Evolutionary conservation across 2,113 vertebrate genomes (phyloP).

Genomic region (Porphyrio hochstetteri): DNA sequence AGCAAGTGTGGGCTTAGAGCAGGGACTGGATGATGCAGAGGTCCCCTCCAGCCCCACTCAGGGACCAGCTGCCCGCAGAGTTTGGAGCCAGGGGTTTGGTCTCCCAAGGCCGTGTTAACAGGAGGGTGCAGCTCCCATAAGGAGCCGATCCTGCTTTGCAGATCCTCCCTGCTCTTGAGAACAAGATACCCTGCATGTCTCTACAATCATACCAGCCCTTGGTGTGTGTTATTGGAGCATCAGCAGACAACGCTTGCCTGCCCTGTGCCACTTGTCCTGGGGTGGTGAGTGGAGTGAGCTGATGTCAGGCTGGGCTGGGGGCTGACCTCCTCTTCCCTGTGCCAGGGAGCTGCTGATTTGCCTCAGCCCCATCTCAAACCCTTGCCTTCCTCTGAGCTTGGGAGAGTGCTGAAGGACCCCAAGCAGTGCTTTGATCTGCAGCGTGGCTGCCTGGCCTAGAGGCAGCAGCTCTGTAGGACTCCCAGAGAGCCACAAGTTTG

Average conservation of each 20-base stretch:
- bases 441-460: not conserved
- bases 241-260: fast-evolving
- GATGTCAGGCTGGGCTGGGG: fast-evolving
- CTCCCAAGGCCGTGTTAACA: not conserved
- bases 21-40: not conserved
- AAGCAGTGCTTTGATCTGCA: not conserved
- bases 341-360: not conserved
- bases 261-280: fast-evolving
- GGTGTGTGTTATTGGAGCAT: not conserved
- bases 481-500: not conserved
- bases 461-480: not conserved
- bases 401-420: not conserved
- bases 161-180: not conserved
- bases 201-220: not conserved
- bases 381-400: no score
- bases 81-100: not conserved
- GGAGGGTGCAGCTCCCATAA: not conserved
- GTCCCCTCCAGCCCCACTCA: not conserved
- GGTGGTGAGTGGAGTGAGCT: not conserved
- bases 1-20: not conserved
- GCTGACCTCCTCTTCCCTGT: not conserved
- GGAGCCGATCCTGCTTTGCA: not conserved
- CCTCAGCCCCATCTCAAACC: not conserved
- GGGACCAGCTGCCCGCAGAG: fast-evolving
- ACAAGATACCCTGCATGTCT: not conserved